phyloP scores from a whole-genome alignment of 2,888 invertebrate genomes.

The Habroteleia sp. region DNA sequence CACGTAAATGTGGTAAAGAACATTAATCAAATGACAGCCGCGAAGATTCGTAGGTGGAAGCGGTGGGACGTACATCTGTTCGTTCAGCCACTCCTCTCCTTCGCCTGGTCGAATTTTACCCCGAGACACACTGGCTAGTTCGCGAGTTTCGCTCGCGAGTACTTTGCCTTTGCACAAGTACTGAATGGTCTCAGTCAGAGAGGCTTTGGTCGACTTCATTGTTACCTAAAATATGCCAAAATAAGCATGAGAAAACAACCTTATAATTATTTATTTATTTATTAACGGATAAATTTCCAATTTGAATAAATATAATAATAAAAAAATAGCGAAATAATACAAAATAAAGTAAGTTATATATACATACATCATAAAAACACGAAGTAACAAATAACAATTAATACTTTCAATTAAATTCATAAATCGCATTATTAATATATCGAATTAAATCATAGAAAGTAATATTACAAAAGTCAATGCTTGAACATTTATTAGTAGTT shows the following conservation, averaged over 20 bases:
- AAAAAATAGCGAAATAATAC: too few species aligned
- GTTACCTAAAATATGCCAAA: conserved; percentile 80
- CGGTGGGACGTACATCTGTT: conserved; percentile 95
- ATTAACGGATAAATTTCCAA: too few species aligned
- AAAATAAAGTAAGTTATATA: too few species aligned
- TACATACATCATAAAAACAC: too few species aligned
- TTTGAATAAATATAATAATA: too few species aligned
- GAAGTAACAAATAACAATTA: too few species aligned
- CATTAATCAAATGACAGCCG: conserved; percentile 95
- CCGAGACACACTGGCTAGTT: conserved; percentile 88
- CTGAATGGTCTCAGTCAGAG: conserved; percentile 94
- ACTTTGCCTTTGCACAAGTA: conserved; percentile 93
- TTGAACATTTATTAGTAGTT: too few species aligned
- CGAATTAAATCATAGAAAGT: too few species aligned
- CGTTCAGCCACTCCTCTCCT: conserved; percentile 92
- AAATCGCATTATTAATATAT: too few species aligned
- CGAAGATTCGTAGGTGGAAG: conserved; percentile 96
- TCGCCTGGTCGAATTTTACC: conserved; percentile 92
- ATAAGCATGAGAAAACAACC: neutral
- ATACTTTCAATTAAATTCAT: too few species aligned
- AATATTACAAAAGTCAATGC: too few species aligned
- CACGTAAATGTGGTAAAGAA: conserved; percentile 95
- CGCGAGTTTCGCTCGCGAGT: conserved; percentile 92
- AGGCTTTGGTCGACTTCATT: conserved; percentile 92
- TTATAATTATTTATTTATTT: too few species aligned